Evolutionary conservation across 2,113 vertebrate species (phyloP).

Genomic region (Grallaria varia): DNA sequence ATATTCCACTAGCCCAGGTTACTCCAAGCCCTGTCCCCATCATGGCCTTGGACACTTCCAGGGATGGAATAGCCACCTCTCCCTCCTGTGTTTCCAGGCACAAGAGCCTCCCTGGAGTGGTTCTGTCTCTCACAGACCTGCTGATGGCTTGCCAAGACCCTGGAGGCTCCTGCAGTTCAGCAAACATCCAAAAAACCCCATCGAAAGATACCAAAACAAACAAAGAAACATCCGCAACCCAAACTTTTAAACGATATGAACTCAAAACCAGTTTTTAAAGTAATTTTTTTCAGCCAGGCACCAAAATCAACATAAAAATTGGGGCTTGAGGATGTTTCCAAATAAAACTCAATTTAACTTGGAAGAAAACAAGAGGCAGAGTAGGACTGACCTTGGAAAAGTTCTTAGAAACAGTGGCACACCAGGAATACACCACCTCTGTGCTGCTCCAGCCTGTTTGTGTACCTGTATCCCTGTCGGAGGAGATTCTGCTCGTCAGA

Average conservation of each 20-base stretch:
- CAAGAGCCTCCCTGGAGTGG: background rate
- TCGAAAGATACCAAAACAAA: background rate
- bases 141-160: background rate
- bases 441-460: background rate
- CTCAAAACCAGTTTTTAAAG: background rate
- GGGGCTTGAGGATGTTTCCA: background rate
- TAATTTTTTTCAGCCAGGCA: background rate
- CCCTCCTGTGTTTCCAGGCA: background rate
- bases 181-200: fast-evolving
- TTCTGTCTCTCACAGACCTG: background rate
- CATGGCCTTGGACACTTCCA: background rate
- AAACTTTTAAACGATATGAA: background rate
- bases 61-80: background rate
- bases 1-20: background rate
- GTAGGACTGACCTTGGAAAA: background rate
- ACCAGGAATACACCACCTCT: background rate
- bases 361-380: background rate
- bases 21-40: background rate
- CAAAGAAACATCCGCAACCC: background rate
- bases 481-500: background rate
- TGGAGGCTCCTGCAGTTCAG: background rate
- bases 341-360: background rate
- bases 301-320: background rate
- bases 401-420: background rate
- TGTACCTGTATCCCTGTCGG: background rate